Percentiles rank a stretch among this genome's conserved stretches.
phyloP scores from a whole-genome alignment of 30 jellyfish, hydroid and myxozoan species.

The Hydra vulgaris region DNA sequence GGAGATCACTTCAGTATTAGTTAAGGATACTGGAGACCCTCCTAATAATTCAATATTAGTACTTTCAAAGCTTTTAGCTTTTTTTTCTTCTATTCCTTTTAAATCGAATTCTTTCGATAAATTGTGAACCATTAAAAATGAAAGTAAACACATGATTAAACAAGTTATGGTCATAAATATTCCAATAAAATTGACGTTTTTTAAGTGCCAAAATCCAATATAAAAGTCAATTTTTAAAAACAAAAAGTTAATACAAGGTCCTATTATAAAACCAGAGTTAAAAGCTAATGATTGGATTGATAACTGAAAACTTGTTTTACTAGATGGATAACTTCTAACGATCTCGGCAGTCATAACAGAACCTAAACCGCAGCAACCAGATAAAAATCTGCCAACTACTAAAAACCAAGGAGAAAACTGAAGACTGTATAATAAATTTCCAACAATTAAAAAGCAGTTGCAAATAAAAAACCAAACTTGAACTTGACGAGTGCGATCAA shows the following conservation, averaged over 20 bases:
- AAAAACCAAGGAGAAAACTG: constrained; percentile 36
- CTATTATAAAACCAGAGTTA: constrained; percentile 21
- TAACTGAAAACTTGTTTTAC: constrained; percentile 5
- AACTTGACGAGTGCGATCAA: constrained; percentile 22
- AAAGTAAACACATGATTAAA: constrained; percentile 3
- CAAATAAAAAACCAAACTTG: neutral
- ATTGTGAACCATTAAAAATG: constrained; percentile 18
- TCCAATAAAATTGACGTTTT: constrained; percentile 21
- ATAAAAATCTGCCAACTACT: constrained; percentile 32
- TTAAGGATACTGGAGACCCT: too few species aligned
- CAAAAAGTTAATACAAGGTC: constrained; percentile 30
- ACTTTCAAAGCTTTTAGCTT: too few species aligned
- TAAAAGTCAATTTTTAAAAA: constrained; percentile 10
- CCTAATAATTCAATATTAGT: too few species aligned
- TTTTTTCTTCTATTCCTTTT: too few species aligned
- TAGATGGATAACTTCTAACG: constrained; percentile 10
- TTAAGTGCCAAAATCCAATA: constrained; percentile 32
- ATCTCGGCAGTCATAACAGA: constrained; percentile 36
- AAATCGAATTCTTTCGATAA: constrained; percentile 26
- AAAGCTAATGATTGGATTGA: constrained; percentile 26
- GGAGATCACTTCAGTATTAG: too few species aligned
- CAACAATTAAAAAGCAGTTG: constrained; percentile 32
- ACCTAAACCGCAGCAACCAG: constrained; percentile 36
- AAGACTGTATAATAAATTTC: constrained; percentile 27
- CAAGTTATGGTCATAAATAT: constrained; percentile 16